Evolutionary conservation across 2,113 vertebrate species (phyloP).

Genomic region (Paradoxurus hermaphroditus): DNA sequence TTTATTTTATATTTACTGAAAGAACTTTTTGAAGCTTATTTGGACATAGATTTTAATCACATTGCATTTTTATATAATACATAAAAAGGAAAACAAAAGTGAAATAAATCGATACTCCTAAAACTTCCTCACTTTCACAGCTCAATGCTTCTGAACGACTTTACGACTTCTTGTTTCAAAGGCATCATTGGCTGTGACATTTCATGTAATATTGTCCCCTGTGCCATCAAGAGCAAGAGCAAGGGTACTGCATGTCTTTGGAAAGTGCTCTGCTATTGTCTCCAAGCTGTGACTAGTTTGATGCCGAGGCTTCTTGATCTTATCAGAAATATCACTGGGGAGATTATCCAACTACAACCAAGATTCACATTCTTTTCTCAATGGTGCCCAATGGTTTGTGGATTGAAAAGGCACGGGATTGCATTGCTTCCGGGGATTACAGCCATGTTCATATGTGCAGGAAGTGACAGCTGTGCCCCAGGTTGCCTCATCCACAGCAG

Average conservation of each 20-base stretch:
- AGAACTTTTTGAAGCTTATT: not conserved
- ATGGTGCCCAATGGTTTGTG: not conserved
- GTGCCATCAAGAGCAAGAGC: not conserved
- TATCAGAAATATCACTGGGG: not conserved
- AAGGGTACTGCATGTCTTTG: not conserved
- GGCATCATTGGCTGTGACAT: not conserved
- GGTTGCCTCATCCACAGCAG: too few relatives aligned
- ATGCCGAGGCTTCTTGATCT: not conserved
- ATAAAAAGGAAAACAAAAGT: not conserved
- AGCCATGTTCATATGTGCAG: not conserved
- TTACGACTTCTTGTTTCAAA: not conserved
- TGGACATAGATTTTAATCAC: slow-evolving; percentile 3
- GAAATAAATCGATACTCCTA: not conserved
- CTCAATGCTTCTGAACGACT: not conserved
- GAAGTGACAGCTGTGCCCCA: not conserved
- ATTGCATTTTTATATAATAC: not conserved
- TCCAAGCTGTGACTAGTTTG: not conserved
- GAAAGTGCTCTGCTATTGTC: not conserved
- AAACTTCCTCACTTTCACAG: not conserved
- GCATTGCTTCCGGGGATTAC: not conserved
- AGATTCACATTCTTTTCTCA: not conserved
- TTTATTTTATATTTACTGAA: not conserved
- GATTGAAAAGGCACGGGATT: not conserved
- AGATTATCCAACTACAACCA: not conserved
- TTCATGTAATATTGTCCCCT: not conserved